A percentile compares a stretch with the other conserved stretches of the same genome.
Conservation (phyloP, 1,140 invertebrate genomes). For the Drosophila bipectinata region DNA sequence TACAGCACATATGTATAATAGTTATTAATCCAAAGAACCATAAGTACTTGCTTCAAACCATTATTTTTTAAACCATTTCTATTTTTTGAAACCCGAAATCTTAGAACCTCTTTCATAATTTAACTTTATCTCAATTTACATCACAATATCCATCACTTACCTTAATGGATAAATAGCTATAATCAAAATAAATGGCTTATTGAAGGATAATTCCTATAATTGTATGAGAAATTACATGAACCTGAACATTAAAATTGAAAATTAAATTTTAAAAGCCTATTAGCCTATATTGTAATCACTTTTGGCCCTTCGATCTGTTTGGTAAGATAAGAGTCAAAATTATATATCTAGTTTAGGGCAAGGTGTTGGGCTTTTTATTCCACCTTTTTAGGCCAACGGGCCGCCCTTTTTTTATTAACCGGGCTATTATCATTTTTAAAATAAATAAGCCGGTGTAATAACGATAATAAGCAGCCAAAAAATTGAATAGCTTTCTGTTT, state of each 20-base stretch:
- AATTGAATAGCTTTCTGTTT: slow-evolving; percentile 22
- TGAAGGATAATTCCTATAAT: background rate
- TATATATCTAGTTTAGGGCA: slow-evolving; percentile 1
- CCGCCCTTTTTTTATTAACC: slow-evolving; percentile 14
- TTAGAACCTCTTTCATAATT: no score
- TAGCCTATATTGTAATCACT: background rate
- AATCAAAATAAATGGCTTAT: background rate
- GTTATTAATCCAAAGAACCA: no score
- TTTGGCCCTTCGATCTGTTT: background rate
- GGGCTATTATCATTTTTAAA: slow-evolving; percentile 37
- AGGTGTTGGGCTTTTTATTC: slow-evolving; percentile 18
- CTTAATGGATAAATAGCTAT: background rate
- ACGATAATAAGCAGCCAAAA: slow-evolving; percentile 44
- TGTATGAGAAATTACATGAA: background rate
- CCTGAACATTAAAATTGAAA: background rate
- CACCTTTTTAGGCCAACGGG: background rate
- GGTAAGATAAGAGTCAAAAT: background rate
- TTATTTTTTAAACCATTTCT: no score
- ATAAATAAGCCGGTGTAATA: slow-evolving; percentile 33
- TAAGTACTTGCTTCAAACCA: no score
- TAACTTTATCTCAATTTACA: no score
- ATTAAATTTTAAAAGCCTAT: background rate
- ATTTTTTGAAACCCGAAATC: no score
- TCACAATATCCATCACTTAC: background rate
- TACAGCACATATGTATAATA: no score